Evolutionary conservation across 2,113 vertebrate species (phyloP).

Genomic region (Saccopteryx leptura): DNA sequence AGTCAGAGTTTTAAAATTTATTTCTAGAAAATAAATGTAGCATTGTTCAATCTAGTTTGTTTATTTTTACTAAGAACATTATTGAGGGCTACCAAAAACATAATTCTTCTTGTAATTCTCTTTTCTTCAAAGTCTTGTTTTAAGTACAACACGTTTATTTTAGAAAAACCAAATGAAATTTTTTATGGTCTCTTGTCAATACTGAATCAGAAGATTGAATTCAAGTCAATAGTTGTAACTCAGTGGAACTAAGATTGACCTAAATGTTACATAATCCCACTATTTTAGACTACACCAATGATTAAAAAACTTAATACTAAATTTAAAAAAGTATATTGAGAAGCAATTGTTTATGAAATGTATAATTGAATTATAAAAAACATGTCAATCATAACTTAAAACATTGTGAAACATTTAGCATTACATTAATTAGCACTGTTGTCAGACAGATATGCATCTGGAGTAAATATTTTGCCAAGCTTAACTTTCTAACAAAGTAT

Average conservation of each 20-base stretch:
- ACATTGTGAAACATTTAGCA: not conserved
- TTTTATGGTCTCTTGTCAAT: not conserved
- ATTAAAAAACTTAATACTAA: not conserved
- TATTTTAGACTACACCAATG: not conserved
- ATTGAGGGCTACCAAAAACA: not conserved
- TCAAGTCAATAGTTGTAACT: not conserved
- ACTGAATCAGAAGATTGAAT: not conserved
- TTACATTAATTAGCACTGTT: not conserved
- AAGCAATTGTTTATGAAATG: not conserved
- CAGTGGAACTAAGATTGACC: not conserved
- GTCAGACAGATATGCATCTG: not conserved
- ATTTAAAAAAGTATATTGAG: not conserved
- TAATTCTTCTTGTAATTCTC: not conserved
- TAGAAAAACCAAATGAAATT: not conserved
- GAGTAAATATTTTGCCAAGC: not conserved
- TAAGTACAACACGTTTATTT: not conserved
- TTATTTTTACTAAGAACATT: not conserved
- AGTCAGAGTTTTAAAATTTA: not conserved
- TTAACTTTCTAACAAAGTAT: not conserved
- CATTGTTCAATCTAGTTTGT: not conserved
- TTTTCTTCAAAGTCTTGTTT: not conserved
- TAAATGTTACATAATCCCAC: not conserved
- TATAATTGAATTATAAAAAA: not conserved
- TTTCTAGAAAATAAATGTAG: slow-evolving; percentile 9
- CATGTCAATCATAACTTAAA: not conserved